Base-by-base conservation (phyloP, 2,888 invertebrate genomes). In the Pandemis corylana region DNA sequence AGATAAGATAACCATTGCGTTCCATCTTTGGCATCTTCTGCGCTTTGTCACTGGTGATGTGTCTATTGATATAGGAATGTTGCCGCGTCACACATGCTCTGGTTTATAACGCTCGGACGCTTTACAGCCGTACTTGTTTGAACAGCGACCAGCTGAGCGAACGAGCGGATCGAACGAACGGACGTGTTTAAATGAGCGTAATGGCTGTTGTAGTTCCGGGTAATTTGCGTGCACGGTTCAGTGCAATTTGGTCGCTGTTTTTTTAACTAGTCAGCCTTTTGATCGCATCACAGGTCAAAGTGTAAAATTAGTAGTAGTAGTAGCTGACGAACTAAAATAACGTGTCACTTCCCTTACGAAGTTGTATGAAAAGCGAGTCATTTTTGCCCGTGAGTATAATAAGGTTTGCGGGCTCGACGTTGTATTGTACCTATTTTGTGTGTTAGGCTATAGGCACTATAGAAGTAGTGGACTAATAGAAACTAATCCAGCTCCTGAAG, bases 191-290 rank as follows among this genome's bases (percentile, higher is more conserved):
- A 74, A 74, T 65, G 65, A 42, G 28, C 74, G 61, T 69, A 69
- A 74, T 61, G 68, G 59, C 49, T 64, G 68, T 61, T 62, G 61
- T 59, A 65, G 59, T 65, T 61, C 68, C 69, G 65, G 51, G 59
- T 62, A 72, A 72, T 74, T 74, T 70, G 69, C 68, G 56, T 59
- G 63, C 65, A 74, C 44, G 74, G 69, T 53, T 74, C n/a, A 36
- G 46, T 63, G 53, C 41, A 70, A 61, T 70, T 65, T 56, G 28
- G 64, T 64, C 20, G 42, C 20, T 56, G 13, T 53, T 69, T 70
- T 65, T 69, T 66, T 64, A 59, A 64, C 56, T 53, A 56, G 68
- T 46, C 63, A 28, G 28, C 42, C 36, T 44, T 65, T 71, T 71
- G 13, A 41, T 61, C 59, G 36, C 44, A 63, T 46, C 20, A 10